Conservation (phyloP, 2,113 vertebrate genomes). For the Sceloporus undulatus region DNA sequence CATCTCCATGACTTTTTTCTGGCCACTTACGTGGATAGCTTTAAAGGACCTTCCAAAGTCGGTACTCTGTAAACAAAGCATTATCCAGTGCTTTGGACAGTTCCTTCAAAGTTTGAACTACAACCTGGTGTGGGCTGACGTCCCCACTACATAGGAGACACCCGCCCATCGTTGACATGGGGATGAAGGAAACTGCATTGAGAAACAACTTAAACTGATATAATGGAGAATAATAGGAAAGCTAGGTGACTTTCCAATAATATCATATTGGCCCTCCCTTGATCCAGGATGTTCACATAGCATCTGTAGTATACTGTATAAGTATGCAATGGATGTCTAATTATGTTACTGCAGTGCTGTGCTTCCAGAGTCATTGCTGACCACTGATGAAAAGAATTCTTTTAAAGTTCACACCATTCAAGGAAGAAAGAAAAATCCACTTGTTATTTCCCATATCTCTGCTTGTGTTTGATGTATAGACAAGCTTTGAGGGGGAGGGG, state of each 20-base stretch:
- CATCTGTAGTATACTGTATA: background rate
- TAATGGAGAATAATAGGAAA: background rate
- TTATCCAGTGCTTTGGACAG: no score
- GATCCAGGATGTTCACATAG: no score
- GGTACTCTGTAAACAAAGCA: no score
- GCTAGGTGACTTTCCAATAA: no score
- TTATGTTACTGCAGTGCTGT: background rate
- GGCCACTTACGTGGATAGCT: background rate
- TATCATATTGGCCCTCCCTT: no score
- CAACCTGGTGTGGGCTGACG: no score
- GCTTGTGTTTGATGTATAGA: background rate
- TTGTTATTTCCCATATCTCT: background rate
- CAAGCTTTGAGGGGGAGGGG: background rate
- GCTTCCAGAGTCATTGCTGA: background rate
- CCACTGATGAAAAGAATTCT: background rate
- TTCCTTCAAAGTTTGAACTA: no score
- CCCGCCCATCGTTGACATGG: background rate
- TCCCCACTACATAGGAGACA: background rate
- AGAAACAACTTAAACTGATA: no score
- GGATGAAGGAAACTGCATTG: background rate
- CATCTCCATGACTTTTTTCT: background rate
- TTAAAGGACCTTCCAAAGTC: no score
- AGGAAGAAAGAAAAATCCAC: background rate
- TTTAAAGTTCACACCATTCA: background rate
- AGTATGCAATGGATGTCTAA: background rate